A percentile compares a stretch with the other conserved stretches of the same genome.
phyloP scores from a whole-genome alignment of 2,888 invertebrate species.

The Perdita meconis region DNA sequence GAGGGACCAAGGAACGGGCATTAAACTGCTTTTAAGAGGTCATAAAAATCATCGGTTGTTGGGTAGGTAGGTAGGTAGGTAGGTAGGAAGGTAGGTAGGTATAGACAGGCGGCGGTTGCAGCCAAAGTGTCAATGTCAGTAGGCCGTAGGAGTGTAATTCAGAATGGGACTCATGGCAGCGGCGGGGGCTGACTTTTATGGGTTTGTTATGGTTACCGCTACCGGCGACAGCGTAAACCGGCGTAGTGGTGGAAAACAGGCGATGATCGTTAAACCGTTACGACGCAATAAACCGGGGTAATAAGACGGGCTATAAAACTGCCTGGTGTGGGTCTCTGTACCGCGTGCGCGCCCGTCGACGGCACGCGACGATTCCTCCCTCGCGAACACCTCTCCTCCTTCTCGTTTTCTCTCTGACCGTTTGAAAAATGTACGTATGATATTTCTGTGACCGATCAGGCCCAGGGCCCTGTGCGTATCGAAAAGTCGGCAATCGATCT shows the following conservation, averaged over 20 bases:
- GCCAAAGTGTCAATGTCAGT: conserved; percentile 78
- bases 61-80: conserved; percentile 8
- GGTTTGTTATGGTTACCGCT: conserved; percentile 76
- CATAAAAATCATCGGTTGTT: conserved; percentile 80
- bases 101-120: conserved; percentile 48
- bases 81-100: conserved; percentile 55
- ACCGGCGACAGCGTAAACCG: conserved; percentile 66
- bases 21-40: conserved; percentile 73
- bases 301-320: conserved; percentile 81
- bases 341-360: conserved; percentile 76
- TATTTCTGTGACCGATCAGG: conserved; percentile 44
- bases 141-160: conserved; percentile 75
- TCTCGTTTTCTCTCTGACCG: conserved; percentile 45
- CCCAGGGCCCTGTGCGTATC: conserved; percentile 36
- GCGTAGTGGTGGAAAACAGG: conserved; percentile 63
- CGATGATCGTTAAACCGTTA: conserved; percentile 83
- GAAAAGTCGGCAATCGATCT: conserved; percentile 34
- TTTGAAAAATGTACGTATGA: conserved; percentile 19
- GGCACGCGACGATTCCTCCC: conserved; percentile 81
- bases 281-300: conserved; percentile 82
- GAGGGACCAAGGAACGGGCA: conserved; percentile 60
- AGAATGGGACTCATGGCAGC: conserved; percentile 78
- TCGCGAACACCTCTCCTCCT: conserved; percentile 48
- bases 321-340: conserved; percentile 72
- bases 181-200: conserved; percentile 72